Evolutionary conservation across 1,140 invertebrate species (phyloP), one percentile per base, ranked within the genome.

Genomic region (Drosophila truncata): DNA sequence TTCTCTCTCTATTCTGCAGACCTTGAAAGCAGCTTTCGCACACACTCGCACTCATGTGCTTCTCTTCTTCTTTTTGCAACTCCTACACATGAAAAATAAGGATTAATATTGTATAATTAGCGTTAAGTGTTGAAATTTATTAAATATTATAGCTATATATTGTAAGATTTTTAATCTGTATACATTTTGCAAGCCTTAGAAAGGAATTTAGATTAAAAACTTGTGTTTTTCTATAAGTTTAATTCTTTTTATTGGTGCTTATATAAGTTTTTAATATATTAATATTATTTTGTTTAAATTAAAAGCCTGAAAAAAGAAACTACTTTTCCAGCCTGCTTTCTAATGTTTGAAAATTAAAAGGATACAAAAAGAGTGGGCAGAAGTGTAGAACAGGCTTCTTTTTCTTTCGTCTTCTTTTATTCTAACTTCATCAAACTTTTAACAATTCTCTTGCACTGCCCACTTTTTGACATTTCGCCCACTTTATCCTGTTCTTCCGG

Each of bases 401-500:
- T n/a, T 54, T 37, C 58, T 60, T 78, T 35, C 20, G 37, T 31
- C 58, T 60, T 54, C 55, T 37, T 37, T 49, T 27, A 13, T 29
- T 39, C 27, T 20, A 42, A 41, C 61, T 69, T 46, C 54, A 46
- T 54, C 50, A 54, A 35, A 50, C 27, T 71, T 62, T 41, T 59
- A 29, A 29, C 60, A 23, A 64, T 80, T 49, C 73, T 44, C 69
- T 61, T 61, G 57, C 39, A 29, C 37, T 86, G 74, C 73, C 86
- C 80, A 82, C 82, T 86, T 79, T 91, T 85, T 82, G 86, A 87
- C 82, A 82, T 91, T 91, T 90, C 86, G 86, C 86, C 86, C 86
- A 90, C 86, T 90, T 90, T 90, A 91, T 90, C 86, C 86, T 78
- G 86, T 90, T 86, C 86, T 90, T 91, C 86, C 86, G 82, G 86